A percentile compares a stretch with the other conserved stretches of the same genome.
phyloP scores from a whole-genome alignment of 2,888 invertebrate species.

The Nowickia ferox region DNA sequence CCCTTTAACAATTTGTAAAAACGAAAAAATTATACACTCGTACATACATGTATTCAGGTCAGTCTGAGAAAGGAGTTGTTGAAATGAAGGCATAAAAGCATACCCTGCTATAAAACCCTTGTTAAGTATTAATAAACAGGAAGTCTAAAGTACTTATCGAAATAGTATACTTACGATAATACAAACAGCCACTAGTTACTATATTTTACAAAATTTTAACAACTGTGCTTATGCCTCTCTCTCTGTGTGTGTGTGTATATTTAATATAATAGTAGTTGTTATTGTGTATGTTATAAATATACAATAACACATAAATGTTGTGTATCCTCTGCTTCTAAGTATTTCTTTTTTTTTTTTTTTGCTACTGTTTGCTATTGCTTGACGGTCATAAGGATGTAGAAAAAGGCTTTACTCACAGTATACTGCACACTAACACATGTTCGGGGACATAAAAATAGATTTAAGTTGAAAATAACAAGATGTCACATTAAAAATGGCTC shows the following conservation, averaged over 20 bases:
- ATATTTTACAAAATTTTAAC: constrained; percentile 28
- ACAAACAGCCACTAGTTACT: neutral
- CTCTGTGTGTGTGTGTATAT: neutral
- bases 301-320: constrained; percentile 19
- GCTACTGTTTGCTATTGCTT: neutral
- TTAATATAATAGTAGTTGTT: constrained; percentile 20
- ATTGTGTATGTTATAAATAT: constrained; percentile 24
- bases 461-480: constrained; percentile 72
- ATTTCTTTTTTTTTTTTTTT: neutral
- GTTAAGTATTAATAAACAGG: constrained; percentile 71
- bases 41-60: neutral
- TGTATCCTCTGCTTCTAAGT: constrained; percentile 2
- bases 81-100: constrained; percentile 8
- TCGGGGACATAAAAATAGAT: constrained; percentile 64
- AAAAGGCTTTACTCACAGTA: constrained; percentile 3
- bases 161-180: constrained; percentile 19
- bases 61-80: neutral
- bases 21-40: neutral
- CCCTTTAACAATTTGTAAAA: constrained; percentile 29
- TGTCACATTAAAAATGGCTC: constrained; percentile 67
- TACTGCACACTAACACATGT: constrained; percentile 25
- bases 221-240: neutral
- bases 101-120: constrained; percentile 57
- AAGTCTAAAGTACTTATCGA: constrained; percentile 67
- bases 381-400: neutral